phyloP scores from a whole-genome alignment of 1,140 invertebrate species.

The Caenorhabditis latens region DNA sequence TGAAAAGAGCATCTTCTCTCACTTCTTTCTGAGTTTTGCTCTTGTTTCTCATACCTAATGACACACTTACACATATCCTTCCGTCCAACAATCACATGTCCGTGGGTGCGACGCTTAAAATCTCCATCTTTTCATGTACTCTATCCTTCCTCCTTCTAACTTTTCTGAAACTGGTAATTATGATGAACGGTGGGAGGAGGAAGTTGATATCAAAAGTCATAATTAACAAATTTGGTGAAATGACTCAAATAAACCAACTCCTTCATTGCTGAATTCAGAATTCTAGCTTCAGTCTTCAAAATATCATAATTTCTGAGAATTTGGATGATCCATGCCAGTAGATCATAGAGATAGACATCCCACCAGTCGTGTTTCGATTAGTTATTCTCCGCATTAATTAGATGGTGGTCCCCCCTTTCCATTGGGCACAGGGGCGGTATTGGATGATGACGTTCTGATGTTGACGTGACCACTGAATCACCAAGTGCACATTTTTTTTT shows the following conservation, averaged over 20 bases:
- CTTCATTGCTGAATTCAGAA: background rate
- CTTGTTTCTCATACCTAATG: constrained; percentile 33
- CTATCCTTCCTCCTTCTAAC: too few species aligned
- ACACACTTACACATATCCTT: constrained; percentile 38
- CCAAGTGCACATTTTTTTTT: background rate
- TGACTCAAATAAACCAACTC: too few species aligned
- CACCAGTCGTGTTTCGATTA: background rate
- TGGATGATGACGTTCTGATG: constrained; percentile 17
- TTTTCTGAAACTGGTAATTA: constrained; percentile 5
- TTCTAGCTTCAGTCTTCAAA: background rate
- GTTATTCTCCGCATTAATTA: constrained; percentile 46
- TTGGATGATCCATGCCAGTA: background rate
- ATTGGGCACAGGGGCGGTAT: background rate
- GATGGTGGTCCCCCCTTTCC: background rate
- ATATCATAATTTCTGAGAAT: background rate
- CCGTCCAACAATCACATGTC: background rate
- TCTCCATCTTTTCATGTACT: too few species aligned
- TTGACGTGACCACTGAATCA: constrained; percentile 20
- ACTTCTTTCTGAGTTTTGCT: constrained; percentile 27
- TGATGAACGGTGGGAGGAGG: background rate
- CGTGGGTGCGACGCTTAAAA: background rate
- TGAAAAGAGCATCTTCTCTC: background rate
- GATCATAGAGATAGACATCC: background rate
- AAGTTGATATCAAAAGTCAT: too few species aligned
- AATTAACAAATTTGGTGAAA: too few species aligned